Base-by-base conservation (phyloP, 2,113 vertebrate genomes). In the Cyanoderma ruficeps region DNA sequence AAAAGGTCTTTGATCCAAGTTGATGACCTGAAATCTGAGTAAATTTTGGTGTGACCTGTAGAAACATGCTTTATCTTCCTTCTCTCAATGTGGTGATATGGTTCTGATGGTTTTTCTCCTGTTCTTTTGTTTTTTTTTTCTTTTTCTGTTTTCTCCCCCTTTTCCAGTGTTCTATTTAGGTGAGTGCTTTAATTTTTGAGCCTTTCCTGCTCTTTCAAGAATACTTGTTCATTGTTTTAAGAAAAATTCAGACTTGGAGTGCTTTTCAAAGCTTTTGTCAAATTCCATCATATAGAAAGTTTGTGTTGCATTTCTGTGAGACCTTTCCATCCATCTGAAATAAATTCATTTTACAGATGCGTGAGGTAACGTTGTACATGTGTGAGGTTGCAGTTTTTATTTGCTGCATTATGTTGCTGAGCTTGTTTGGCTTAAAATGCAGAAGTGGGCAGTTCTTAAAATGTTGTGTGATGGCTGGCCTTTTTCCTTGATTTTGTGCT, bases 131-230 rank as follows among this genome's bases (percentile, higher is more conserved):
- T 57, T 76, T 67, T n/a, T 63, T 33, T 59, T 11, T 91, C 6
- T 8, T 42, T 93, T 96, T 94, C 74, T 89, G 88, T 94, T 91
- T 94, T 76, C 90, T 77, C 84, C n/a, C 90, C 92, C 65, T 90
- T 97, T 96, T 96, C 93, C 96, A 98, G 97, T 98, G 94, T 98
- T 98, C 97, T 98, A 97, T 98, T 98, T 98, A 98, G 98, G 98
- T 98, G 97, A 98, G 97, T 98, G 97, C 70, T 96, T 94, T 47
- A 92, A 96, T 95, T 96, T 82, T 97, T 96, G 89, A 98, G 83
- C 94, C 94, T 74, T 92, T 95, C 55, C 57, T 96, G 65, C 71
- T 94, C 47, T 65, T 83, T 72, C 41, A 65, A 94, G 82, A 97
- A n/a, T 94, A 94, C 75, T 65, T 92, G 67, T 90, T 97, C 49